These are phyloP conservation scores for Drosophila obscura DNA, from an alignment of 1,140 invertebrate species.

Conservation along the genomic window DNA sequence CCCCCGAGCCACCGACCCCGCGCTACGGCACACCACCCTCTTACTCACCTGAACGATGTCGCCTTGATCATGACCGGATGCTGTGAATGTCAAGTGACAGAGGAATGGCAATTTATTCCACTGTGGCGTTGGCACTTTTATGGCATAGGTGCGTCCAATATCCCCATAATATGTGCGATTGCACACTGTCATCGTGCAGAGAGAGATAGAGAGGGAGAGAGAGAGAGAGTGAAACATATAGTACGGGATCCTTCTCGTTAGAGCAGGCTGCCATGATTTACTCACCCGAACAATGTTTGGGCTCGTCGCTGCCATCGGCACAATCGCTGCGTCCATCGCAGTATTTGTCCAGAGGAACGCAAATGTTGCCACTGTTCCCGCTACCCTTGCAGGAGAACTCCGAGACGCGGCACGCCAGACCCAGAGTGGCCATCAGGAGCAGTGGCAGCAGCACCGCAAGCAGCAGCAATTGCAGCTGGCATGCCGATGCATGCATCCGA, in stretches of 20 bases:
- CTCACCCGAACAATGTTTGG: conserved; percentile 90
- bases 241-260: not conserved
- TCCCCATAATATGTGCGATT: conserved; percentile 95
- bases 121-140: conserved; percentile 88
- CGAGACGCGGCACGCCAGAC: conserved; percentile 88
- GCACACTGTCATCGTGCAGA: conserved; percentile 86
- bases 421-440: conserved; percentile 53
- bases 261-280: conserved; percentile 32
- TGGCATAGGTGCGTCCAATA: conserved; percentile 91
- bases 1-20: not conserved
- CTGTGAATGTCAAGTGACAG: conserved; percentile 94
- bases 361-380: conserved; percentile 86
- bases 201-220: not conserved
- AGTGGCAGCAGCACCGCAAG: conserved; percentile 36
- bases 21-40: not conserved
- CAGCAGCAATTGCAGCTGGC: conserved; percentile 52
- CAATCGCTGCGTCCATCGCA: conserved; percentile 94
- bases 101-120: conserved; percentile 91
- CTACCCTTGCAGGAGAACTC: conserved; percentile 92
- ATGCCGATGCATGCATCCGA: conserved; percentile 35
- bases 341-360: conserved; percentile 92
- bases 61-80: conserved; percentile 92
- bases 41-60: conserved; percentile 91
- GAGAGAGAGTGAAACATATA: conserved; percentile 3
- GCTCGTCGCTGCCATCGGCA: conserved; percentile 92